A percentile compares a stretch with the other conserved stretches of the same genome.
These are phyloP conservation scores for Diglossa cyanea DNA, from an alignment of 2,797 vertebrate species.

Conservation along the genomic window DNA sequence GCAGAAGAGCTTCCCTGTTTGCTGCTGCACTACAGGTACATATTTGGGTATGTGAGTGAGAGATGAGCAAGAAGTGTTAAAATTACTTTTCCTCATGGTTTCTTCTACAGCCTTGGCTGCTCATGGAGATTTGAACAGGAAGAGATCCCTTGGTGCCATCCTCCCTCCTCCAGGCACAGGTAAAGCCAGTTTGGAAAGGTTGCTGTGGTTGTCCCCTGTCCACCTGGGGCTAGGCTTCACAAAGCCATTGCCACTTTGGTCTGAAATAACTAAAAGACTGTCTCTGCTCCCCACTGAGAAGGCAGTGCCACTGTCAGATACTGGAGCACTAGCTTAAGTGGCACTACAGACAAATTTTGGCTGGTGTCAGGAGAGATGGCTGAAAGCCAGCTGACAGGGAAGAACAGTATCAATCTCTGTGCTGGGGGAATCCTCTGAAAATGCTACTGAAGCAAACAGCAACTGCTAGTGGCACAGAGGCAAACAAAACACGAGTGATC, in stretches of 20 bases:
- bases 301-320: not conserved
- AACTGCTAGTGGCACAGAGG: not conserved
- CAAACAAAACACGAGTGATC: not conserved
- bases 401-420: not conserved
- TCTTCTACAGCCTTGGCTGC: not conserved
- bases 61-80: not conserved
- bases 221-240: not conserved
- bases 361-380: conserved; percentile 46
- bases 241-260: not conserved
- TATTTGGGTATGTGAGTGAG: not conserved
- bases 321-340: not conserved
- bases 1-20: not conserved
- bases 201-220: not conserved
- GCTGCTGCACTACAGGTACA: not conserved
- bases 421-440: conserved; percentile 14
- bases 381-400: conserved; percentile 48
- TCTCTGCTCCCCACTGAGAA: not conserved
- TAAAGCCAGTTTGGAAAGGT: not conserved
- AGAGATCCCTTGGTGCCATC: not conserved
- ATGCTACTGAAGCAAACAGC: not conserved
- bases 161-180: not conserved
- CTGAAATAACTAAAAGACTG: not conserved
- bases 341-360: conserved; percentile 33
- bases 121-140: not conserved
- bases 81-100: not conserved